Conservation (phyloP, 2,888 invertebrate species). For the Rosalia funebris region DNA sequence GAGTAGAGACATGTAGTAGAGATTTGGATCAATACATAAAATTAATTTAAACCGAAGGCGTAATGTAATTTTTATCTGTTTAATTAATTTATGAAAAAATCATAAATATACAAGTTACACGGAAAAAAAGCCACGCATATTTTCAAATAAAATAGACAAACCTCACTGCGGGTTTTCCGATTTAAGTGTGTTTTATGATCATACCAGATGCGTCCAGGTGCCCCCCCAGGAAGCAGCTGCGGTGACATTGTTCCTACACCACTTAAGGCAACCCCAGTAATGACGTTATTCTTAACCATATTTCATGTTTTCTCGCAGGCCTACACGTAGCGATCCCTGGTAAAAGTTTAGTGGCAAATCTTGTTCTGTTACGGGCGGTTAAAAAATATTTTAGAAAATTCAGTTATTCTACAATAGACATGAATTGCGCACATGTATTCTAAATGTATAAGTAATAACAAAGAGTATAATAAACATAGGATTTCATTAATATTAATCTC, state of each 20-base stretch:
- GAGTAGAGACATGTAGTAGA: too few relatives aligned
- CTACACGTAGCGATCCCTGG: slow-evolving; percentile 10
- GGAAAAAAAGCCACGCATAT: not conserved
- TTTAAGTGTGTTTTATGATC: slow-evolving; percentile 39
- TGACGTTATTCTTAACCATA: slow-evolving; percentile 42
- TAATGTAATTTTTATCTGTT: too few relatives aligned
- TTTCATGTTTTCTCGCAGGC: slow-evolving; percentile 28
- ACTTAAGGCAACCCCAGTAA: slow-evolving; percentile 47
- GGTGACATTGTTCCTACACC: slow-evolving; percentile 46
- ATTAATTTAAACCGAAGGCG: too few relatives aligned
- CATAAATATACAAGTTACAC: too few relatives aligned
- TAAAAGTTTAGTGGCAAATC: slow-evolving; percentile 14
- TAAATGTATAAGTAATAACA: too few relatives aligned
- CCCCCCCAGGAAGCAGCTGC: slow-evolving; percentile 43
- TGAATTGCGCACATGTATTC: too few relatives aligned
- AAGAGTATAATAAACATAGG: too few relatives aligned
- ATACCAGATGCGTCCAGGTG: slow-evolving; percentile 41
- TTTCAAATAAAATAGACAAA: slow-evolving; percentile 9
- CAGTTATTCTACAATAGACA: not conserved
- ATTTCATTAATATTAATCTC: too few relatives aligned
- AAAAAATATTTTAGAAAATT: slow-evolving; percentile 11
- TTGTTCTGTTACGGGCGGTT: slow-evolving; percentile 15
- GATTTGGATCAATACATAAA: too few relatives aligned
- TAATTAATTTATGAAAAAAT: too few relatives aligned
- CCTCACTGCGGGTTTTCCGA: slow-evolving; percentile 19